A percentile compares a stretch with the other conserved stretches of the same genome.
phyloP scores from a whole-genome alignment of 2,113 vertebrate genomes.

The Oncorhynchus keta region DNA sequence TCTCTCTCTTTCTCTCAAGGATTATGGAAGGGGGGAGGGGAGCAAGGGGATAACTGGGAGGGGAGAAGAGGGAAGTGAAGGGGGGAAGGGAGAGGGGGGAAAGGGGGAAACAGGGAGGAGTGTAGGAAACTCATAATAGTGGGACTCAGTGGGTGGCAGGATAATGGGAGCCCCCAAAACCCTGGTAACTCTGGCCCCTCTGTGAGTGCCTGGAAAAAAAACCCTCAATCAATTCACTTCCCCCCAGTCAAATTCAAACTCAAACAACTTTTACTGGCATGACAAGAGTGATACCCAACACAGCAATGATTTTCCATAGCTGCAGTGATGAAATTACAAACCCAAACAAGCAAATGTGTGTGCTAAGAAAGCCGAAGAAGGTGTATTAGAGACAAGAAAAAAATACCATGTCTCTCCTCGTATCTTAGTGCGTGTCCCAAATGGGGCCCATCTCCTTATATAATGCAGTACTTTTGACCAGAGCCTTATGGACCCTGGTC shows the following conservation, averaged over 20 bases:
- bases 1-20: constrained; percentile 65
- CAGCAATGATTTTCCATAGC: too few relatives aligned
- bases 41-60: constrained; percentile 43
- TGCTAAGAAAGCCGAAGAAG: too few relatives aligned
- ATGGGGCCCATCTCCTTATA: too few relatives aligned
- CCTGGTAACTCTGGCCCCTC: constrained; percentile 7
- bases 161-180: constrained; percentile 12
- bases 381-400: too few relatives aligned
- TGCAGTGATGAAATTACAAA: too few relatives aligned
- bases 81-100: constrained; percentile 62
- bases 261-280: background rate
- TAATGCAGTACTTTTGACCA: too few relatives aligned
- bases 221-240: background rate
- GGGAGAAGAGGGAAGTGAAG: constrained; percentile 60
- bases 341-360: too few relatives aligned
- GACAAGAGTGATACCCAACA: background rate
- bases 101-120: constrained; percentile 49
- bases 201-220: constrained; percentile 19
- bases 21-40: constrained; percentile 77
- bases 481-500: too few relatives aligned
- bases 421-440: too few relatives aligned
- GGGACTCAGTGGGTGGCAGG: constrained; percentile 29
- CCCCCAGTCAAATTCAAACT: background rate
- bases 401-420: too few relatives aligned
- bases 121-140: constrained; percentile 28